phyloP scores from a whole-genome alignment of 2,888 invertebrate species.

The Andrena marginata region DNA sequence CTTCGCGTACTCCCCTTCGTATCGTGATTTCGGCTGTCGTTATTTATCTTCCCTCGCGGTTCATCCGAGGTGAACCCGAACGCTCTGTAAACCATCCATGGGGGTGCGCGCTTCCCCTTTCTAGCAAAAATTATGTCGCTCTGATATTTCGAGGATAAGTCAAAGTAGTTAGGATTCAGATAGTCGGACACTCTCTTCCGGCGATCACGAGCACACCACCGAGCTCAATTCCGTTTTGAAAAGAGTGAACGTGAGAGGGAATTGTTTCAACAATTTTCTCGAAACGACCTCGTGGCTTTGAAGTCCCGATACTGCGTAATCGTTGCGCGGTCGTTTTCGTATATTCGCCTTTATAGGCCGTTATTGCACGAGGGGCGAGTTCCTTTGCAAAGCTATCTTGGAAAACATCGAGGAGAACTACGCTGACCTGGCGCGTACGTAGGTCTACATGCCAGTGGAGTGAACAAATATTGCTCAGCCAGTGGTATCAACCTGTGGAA shows the following conservation, averaged over 20 bases:
- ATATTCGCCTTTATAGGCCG: constrained; percentile 6
- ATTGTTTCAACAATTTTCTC: constrained; percentile 31
- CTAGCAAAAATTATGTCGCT: constrained; percentile 28
- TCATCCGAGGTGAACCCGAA: not conserved
- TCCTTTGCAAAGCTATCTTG: constrained; percentile 15
- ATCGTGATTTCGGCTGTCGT: not conserved
- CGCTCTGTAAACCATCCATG: not conserved
- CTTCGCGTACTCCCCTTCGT: not conserved
- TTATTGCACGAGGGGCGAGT: constrained; percentile 22
- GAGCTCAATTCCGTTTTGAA: constrained; percentile 7
- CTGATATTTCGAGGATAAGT: constrained; percentile 17
- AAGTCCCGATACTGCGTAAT: constrained; percentile 36
- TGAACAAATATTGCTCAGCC: constrained; percentile 16
- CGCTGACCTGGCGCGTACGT: not conserved
- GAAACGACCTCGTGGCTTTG: constrained; percentile 36
- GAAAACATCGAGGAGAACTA: not conserved
- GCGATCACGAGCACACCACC: not conserved
- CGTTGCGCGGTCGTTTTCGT: constrained; percentile 28
- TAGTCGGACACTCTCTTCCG: not conserved
- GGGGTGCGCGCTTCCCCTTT: not conserved
- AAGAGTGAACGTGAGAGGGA: not conserved
- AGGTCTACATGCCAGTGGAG: constrained; percentile 12
- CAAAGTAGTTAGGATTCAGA: not conserved
- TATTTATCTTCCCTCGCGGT: constrained; percentile 7
- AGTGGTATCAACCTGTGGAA: constrained; percentile 3